phyloP scores from a whole-genome alignment of 1,140 invertebrate genomes.

The Zaprionus nigranus region DNA sequence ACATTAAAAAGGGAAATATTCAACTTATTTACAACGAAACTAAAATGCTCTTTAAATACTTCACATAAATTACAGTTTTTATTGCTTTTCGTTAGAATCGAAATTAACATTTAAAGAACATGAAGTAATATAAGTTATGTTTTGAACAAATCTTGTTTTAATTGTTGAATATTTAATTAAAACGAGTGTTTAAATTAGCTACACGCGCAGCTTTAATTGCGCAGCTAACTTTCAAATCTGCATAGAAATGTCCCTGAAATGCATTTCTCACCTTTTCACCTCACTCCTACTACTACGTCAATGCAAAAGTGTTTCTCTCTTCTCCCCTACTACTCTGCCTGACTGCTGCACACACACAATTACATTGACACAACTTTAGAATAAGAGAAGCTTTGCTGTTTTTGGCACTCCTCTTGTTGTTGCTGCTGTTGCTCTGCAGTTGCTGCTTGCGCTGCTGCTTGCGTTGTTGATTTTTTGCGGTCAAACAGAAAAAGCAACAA shows the following conservation, averaged over 20 bases:
- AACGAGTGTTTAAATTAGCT: background rate
- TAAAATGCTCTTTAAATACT: conserved; percentile 23
- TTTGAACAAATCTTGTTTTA: background rate
- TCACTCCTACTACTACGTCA: background rate
- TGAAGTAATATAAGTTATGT: background rate
- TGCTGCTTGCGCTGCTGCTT: conserved; percentile 24
- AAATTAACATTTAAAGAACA: too few species aligned
- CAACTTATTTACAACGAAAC: conserved; percentile 7
- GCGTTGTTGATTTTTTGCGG: conserved; percentile 56
- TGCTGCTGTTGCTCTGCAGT: conserved; percentile 33
- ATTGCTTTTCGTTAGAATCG: background rate
- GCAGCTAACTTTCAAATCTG: background rate
- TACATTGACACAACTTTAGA: conserved; percentile 31
- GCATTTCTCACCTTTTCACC: background rate
- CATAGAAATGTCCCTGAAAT: background rate
- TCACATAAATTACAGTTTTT: background rate
- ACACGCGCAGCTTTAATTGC: background rate
- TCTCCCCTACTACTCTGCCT: conserved; percentile 32
- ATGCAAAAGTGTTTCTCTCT: conserved; percentile 14
- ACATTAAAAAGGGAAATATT: conserved; percentile 20
- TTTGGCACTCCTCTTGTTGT: conserved; percentile 57
- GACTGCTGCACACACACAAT: conserved; percentile 20
- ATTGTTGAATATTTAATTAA: background rate
- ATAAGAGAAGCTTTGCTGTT: conserved; percentile 42
- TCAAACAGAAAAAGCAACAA: conserved; percentile 30